Conservation (phyloP, 2,797 vertebrate genomes). For the Hemibagrus guttatus region DNA sequence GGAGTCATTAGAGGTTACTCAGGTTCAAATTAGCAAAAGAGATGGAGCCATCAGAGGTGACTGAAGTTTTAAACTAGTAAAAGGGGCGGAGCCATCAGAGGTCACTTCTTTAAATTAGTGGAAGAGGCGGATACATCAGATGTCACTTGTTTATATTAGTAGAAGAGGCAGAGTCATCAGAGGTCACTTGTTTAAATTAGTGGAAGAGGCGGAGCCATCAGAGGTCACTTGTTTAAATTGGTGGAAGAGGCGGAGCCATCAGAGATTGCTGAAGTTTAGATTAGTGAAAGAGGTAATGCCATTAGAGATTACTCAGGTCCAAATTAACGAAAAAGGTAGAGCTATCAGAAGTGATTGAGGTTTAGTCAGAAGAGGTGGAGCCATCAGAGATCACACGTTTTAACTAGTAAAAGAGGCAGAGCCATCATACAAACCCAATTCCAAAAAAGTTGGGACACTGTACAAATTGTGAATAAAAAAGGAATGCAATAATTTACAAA, state of each 20-base stretch:
- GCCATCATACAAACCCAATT: too few relatives aligned
- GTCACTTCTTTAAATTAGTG: not conserved
- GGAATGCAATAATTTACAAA: too few relatives aligned
- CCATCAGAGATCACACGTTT: too few relatives aligned
- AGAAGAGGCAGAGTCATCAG: not conserved
- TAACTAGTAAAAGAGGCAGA: too few relatives aligned
- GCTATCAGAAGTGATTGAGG: not conserved
- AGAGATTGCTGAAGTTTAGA: not conserved
- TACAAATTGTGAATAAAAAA: too few relatives aligned
- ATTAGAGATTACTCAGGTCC: not conserved
- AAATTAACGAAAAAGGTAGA: not conserved
- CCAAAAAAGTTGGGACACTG: too few relatives aligned
- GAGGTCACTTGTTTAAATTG: not conserved
- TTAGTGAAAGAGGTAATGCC: not conserved
- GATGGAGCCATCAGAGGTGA: not conserved
- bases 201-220: not conserved
- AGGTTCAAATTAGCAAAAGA: not conserved
- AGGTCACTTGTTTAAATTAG: not conserved
- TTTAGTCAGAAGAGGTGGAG: not conserved
- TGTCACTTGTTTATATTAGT: not conserved
- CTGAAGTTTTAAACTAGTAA: too few relatives aligned
- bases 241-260: not conserved
- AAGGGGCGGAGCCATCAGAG: not conserved
- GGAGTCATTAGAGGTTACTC: not conserved
- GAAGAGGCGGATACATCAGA: not conserved